Conservation (phyloP, 2,113 vertebrate species). For the Thymallus thymallus region DNA sequence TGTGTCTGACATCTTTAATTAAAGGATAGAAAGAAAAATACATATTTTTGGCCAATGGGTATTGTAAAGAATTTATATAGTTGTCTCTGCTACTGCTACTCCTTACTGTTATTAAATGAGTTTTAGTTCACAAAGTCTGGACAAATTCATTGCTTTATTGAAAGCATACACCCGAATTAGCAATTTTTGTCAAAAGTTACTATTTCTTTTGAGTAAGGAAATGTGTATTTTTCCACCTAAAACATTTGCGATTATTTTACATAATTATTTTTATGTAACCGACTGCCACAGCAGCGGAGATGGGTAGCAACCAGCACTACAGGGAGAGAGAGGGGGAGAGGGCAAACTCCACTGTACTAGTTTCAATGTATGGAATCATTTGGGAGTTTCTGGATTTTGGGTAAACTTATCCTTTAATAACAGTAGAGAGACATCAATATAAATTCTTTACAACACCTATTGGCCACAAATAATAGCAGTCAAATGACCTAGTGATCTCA, state of each 20-base stretch:
- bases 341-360: background rate
- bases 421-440: background rate
- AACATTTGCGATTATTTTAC: background rate
- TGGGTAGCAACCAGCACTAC: too few species aligned
- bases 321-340: too few species aligned
- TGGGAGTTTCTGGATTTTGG: too few species aligned
- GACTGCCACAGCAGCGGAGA: too few species aligned
- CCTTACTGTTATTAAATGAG: background rate
- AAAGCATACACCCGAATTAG: too few species aligned
- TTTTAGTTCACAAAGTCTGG: too few species aligned
- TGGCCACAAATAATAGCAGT: slow-evolving; percentile 5
- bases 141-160: too few species aligned
- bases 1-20: slow-evolving; percentile 56
- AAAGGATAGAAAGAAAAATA: slow-evolving; percentile 30
- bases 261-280: background rate
- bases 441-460: background rate
- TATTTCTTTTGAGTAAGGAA: too few species aligned
- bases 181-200: too few species aligned
- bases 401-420: too few species aligned
- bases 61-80: background rate
- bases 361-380: background rate
- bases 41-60: slow-evolving; percentile 13
- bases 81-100: slow-evolving; percentile 18
- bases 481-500: too few species aligned
- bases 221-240: too few species aligned